phyloP scores from a whole-genome alignment of 92 coral and sea anemone species.

The Actinostola sp. region DNA sequence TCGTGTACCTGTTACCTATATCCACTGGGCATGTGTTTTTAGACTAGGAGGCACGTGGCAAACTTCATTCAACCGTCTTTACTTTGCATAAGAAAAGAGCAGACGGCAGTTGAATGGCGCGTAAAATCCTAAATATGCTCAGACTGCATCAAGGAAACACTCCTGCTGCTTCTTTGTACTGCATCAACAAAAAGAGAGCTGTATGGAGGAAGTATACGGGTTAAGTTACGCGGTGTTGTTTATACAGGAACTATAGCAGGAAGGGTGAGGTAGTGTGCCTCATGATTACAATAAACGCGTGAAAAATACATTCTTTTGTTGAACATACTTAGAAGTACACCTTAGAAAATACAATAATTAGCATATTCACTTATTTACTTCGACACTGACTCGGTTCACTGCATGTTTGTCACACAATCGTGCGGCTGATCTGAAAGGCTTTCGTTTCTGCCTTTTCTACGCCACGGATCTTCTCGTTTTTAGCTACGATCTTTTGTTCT shows the following conservation, averaged over 20 bases:
- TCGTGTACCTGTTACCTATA: conserved; percentile 4
- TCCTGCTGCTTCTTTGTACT: conserved; percentile 5
- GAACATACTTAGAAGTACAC: conserved; percentile 6
- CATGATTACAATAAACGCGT: conserved; percentile 7
- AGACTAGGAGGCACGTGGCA: conserved; percentile 11
- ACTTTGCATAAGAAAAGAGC: conserved; percentile 28
- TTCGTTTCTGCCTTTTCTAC: conserved; percentile 4
- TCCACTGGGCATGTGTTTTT: neutral
- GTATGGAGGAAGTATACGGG: neutral
- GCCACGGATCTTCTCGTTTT: neutral
- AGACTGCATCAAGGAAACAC: neutral
- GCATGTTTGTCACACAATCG: conserved; percentile 21
- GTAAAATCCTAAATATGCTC: neutral
- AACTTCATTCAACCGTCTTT: conserved; percentile 1
- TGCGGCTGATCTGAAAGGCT: too few relatives aligned
- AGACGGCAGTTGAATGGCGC: neutral
- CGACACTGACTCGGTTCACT: conserved; percentile 3
- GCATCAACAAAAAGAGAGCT: neutral
- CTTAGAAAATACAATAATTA: neutral
- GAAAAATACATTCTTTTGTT: neutral
- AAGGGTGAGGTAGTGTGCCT: conserved; percentile 1
- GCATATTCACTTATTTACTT: conserved; percentile 12
- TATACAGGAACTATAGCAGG: conserved; percentile 9
- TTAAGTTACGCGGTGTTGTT: neutral
- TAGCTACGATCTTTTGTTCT: neutral